These are phyloP conservation scores for Phaethon lepturus DNA, from an alignment of 2,113 vertebrate genomes.

Conservation along the genomic window DNA sequence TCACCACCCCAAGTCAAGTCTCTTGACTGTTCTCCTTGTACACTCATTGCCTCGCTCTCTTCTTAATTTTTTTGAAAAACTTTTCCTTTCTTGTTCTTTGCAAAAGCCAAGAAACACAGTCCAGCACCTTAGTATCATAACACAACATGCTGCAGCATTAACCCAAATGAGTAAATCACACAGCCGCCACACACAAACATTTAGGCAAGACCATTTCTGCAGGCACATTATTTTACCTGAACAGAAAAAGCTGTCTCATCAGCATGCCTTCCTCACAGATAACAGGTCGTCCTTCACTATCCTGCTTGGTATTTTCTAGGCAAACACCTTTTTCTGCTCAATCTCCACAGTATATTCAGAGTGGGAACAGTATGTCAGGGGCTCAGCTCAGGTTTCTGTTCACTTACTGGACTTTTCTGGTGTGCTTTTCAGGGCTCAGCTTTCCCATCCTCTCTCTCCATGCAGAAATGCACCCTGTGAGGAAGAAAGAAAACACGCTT, in stretches of 20 bases:
- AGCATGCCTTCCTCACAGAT: neutral
- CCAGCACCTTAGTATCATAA: fast-evolving
- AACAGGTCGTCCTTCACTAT: neutral
- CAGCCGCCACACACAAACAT: neutral
- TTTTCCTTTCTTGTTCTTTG: neutral
- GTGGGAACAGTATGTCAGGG: neutral
- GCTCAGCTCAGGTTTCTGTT: neutral
- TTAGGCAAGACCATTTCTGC: neutral
- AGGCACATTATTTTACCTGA: neutral
- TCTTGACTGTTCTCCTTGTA: neutral
- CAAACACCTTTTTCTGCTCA: neutral
- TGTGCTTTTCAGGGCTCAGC: slow-evolving; percentile 36
- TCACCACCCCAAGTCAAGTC: neutral
- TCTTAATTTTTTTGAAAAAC: neutral
- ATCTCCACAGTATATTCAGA: neutral
- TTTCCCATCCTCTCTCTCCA: slow-evolving; percentile 18
- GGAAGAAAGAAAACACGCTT: neutral
- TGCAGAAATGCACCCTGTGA: neutral
- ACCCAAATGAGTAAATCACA: neutral
- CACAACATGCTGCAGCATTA: neutral
- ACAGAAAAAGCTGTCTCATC: neutral
- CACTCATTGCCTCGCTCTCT: neutral
- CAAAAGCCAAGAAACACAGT: neutral
- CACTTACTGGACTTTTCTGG: neutral
- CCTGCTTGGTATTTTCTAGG: neutral